Percentiles rank a stretch among this genome's conserved stretches.
Conservation (phyloP, 2,797 vertebrate species). For the Presbytis comata region DNA sequence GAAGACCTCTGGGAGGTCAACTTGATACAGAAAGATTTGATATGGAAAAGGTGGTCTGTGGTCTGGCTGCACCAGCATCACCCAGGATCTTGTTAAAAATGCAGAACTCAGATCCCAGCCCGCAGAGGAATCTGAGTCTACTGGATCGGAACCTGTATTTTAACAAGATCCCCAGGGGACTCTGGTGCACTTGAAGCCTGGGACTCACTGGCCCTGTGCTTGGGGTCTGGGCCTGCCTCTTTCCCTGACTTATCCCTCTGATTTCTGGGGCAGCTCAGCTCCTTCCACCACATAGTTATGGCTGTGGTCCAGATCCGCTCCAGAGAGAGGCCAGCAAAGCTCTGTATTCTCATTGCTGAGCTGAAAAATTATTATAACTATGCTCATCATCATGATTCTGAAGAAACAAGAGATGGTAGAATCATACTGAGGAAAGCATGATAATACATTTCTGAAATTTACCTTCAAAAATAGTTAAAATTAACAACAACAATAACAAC, state of each 20-base stretch:
- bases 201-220: neutral
- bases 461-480: conserved; percentile 35
- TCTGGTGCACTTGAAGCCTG: neutral
- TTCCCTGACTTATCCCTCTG: neutral
- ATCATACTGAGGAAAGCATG: neutral
- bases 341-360: neutral
- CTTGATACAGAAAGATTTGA: neutral
- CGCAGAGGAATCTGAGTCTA: neutral
- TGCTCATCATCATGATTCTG: neutral
- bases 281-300: neutral
- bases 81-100: neutral
- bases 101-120: neutral
- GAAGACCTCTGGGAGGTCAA: neutral
- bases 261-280: neutral
- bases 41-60: neutral
- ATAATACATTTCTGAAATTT: conserved; percentile 16
- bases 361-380: neutral
- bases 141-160: neutral
- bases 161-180: neutral
- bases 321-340: neutral
- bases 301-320: neutral
- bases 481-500: conserved; percentile 63
- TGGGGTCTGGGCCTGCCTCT: neutral
- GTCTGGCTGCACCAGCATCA: neutral
- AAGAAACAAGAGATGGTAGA: neutral